A percentile compares a stretch with the other conserved stretches of the same genome.
phyloP scores from a whole-genome alignment of 2,888 invertebrate species.

The Pterostichus madidus region DNA sequence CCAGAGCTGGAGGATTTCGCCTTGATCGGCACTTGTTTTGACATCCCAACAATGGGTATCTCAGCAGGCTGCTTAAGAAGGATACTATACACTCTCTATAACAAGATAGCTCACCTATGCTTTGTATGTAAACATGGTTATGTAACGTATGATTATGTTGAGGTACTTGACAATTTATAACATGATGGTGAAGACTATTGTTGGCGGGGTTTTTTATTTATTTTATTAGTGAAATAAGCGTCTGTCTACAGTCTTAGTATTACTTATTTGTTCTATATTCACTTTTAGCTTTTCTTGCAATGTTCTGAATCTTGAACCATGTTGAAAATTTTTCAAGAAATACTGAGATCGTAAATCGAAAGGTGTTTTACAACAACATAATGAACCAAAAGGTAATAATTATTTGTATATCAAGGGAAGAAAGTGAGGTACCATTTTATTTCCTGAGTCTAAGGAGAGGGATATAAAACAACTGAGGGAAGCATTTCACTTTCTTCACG shows the following conservation, averaged over 20 bases:
- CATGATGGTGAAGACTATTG: background rate
- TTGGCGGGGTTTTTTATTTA: background rate
- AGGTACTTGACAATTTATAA: slow-evolving; percentile 32
- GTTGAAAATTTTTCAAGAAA: no score
- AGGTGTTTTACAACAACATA: no score
- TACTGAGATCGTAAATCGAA: no score
- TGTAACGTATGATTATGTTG: slow-evolving; percentile 39
- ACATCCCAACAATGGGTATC: slow-evolving; percentile 46
- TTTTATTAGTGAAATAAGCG: no score
- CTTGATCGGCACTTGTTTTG: slow-evolving; percentile 60
- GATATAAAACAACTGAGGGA: no score
- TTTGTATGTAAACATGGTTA: slow-evolving; percentile 38
- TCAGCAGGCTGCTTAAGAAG: slow-evolving; percentile 49
- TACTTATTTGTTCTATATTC: background rate
- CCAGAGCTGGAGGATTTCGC: slow-evolving; percentile 59
- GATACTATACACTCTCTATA: slow-evolving; percentile 48
- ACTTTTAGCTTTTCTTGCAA: background rate
- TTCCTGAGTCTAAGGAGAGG: no score
- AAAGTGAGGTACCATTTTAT: no score
- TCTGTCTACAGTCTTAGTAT: background rate
- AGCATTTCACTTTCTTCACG: no score
- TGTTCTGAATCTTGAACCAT: no score
- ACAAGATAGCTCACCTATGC: slow-evolving; percentile 52
- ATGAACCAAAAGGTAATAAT: no score
- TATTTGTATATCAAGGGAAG: no score